phyloP scores from a whole-genome alignment of 35 echinoderm and acorn worm genomes.

The Heliocidaris tuberculata region DNA sequence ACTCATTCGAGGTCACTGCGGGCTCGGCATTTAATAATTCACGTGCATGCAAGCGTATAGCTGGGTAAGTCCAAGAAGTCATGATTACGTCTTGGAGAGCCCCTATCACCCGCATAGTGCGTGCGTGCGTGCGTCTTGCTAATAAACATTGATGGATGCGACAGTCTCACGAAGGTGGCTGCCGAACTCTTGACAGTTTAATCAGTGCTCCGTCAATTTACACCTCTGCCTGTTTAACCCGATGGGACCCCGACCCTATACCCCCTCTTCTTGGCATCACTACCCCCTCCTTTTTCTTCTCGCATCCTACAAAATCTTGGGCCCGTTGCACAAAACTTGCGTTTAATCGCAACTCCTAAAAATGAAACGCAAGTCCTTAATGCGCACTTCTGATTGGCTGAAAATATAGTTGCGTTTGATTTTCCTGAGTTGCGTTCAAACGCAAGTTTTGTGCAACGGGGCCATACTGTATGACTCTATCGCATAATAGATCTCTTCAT shows the following conservation, averaged over 20 bases:
- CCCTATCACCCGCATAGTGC: background rate
- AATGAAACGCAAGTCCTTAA: too few species aligned
- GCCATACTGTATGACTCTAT: too few species aligned
- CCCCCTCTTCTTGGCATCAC: background rate
- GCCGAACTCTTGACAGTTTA: background rate
- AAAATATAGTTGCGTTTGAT: too few species aligned
- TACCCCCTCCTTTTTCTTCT: background rate
- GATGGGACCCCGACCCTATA: background rate
- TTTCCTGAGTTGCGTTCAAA: too few species aligned
- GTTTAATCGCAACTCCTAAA: too few species aligned
- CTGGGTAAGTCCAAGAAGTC: background rate
- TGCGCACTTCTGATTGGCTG: too few species aligned
- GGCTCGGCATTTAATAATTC: background rate
- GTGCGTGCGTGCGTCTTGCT: background rate
- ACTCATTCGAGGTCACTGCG: background rate
- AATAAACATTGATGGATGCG: constrained; percentile 27
- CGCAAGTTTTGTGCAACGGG: too few species aligned
- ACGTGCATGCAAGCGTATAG: background rate
- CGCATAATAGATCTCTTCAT: too few species aligned
- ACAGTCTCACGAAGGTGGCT: background rate
- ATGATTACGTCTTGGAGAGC: background rate
- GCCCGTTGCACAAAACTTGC: too few species aligned
- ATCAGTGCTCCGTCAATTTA: constrained; percentile 5
- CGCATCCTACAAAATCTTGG: background rate
- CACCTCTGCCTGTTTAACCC: constrained; percentile 20